Percentiles rank a stretch among this genome's conserved stretches.
phyloP scores from a whole-genome alignment of 2,113 vertebrate genomes.

The Micronisus gabar region DNA sequence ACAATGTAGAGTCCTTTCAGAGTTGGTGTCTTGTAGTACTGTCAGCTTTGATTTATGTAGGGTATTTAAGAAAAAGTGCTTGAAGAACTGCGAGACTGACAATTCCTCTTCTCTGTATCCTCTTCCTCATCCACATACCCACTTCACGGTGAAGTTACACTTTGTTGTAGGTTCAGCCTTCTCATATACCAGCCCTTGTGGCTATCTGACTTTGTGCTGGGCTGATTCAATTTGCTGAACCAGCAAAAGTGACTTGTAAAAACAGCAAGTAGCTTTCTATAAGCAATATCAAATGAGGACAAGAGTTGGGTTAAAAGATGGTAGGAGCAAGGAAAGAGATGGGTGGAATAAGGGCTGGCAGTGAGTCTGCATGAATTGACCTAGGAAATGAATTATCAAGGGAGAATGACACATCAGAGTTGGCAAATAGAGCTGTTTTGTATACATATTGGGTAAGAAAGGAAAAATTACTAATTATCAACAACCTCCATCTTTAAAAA shows the following conservation, averaged over 20 bases:
- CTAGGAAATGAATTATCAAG: not conserved
- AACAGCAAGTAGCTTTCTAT: not conserved
- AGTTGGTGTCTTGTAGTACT: not conserved
- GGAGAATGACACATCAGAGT: not conserved
- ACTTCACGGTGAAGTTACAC: not conserved
- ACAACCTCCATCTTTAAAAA: not conserved
- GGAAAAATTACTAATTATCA: not conserved
- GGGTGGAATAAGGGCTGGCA: not conserved
- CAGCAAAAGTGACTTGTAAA: not conserved
- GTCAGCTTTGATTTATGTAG: not conserved
- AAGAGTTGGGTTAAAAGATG: not conserved
- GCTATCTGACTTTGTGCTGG: not conserved
- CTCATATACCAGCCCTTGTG: not conserved
- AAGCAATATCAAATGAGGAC: not conserved
- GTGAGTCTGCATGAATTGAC: not conserved
- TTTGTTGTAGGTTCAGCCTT: not conserved
- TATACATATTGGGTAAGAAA: fast-evolving
- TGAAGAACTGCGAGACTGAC: not conserved
- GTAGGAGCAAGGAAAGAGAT: not conserved
- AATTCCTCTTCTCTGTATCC: not conserved
- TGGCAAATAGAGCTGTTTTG: not conserved
- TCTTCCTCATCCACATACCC: not conserved
- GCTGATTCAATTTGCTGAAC: not conserved
- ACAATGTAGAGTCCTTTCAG: not conserved
- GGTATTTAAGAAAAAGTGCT: not conserved